Evolutionary conservation across 2,888 invertebrate genomes (phyloP).

Genomic region (Apodemia zela): DNA sequence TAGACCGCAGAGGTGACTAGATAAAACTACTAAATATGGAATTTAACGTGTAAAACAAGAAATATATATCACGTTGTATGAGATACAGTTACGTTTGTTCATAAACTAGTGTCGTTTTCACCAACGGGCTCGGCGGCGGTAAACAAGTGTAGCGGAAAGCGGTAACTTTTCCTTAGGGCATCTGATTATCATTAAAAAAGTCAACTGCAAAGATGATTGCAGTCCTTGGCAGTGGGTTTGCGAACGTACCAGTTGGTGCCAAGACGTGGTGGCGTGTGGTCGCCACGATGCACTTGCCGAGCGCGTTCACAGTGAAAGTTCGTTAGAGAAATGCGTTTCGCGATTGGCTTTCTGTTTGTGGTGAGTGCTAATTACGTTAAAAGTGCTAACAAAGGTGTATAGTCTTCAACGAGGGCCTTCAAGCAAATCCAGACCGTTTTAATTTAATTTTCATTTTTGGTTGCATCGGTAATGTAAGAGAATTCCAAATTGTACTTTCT

Average conservation of each 20-base stretch:
- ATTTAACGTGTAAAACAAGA: not conserved
- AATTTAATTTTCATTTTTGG: constrained; percentile 2
- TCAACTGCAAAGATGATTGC: constrained; percentile 46
- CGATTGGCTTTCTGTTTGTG: constrained; percentile 76
- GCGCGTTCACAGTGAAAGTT: constrained; percentile 71
- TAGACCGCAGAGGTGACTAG: too few relatives aligned
- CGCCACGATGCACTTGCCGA: constrained; percentile 56
- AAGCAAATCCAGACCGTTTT: constrained; percentile 7
- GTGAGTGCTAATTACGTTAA: constrained; percentile 69
- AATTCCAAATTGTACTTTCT: constrained; percentile 1
- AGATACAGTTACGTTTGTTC: constrained; percentile 14
- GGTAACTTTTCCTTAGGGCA: constrained; percentile 54
- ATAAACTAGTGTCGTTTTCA: not conserved
- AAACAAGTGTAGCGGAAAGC: constrained; percentile 39
- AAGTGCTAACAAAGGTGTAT: constrained; percentile 32
- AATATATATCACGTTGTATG: not conserved
- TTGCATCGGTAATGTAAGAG: constrained; percentile 1
- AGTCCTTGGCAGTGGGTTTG: constrained; percentile 64
- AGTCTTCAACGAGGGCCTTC: constrained; percentile 10
- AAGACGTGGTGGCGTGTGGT: constrained; percentile 54
- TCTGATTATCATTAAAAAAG: constrained; percentile 36
- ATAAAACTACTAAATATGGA: too few relatives aligned
- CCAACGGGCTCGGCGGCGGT: not conserved
- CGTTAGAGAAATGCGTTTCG: constrained; percentile 73
- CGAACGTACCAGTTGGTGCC: constrained; percentile 53